These are phyloP conservation scores for Diploptera punctata DNA, from an alignment of 2,888 invertebrate genomes.

Conservation along the genomic window DNA sequence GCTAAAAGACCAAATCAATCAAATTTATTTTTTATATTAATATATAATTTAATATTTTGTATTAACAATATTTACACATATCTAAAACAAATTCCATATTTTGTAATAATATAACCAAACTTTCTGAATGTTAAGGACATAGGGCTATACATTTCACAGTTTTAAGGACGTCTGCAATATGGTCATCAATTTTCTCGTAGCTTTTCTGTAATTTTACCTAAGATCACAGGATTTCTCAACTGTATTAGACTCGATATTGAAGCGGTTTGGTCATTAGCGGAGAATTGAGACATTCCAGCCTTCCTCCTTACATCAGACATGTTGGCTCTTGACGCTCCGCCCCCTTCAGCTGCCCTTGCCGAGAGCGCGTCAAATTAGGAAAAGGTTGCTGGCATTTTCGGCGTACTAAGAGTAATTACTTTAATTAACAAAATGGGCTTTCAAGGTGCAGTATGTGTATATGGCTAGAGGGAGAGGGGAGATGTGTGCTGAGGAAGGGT, in stretches of 20 bases:
- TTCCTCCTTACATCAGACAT: background rate
- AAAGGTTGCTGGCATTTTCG: constrained; percentile 59
- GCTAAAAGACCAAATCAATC: too few relatives aligned
- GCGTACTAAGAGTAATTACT: constrained; percentile 60
- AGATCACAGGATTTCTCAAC: too few relatives aligned
- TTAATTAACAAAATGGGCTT: constrained; percentile 60
- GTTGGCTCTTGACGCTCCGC: constrained; percentile 33
- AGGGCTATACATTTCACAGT: too few relatives aligned
- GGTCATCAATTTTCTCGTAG: too few relatives aligned
- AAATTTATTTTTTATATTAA: too few relatives aligned
- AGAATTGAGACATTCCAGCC: constrained; percentile 16
- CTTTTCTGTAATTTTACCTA: too few relatives aligned
- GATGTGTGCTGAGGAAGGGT: constrained; percentile 15
- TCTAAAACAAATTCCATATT: too few relatives aligned
- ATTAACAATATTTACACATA: too few relatives aligned
- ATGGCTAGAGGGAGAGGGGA: constrained; percentile 13
- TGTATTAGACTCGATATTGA: background rate
- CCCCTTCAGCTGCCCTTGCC: constrained; percentile 46
- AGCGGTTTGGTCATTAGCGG: constrained; percentile 1
- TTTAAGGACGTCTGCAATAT: too few relatives aligned
- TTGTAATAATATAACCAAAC: too few relatives aligned
- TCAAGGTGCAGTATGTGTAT: constrained; percentile 40
- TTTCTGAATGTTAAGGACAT: too few relatives aligned
- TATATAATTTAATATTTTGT: too few relatives aligned
- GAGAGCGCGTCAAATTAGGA: constrained; percentile 58